These are phyloP conservation scores for Steinernema khuongi DNA, from an alignment of 1,140 invertebrate species.

Conservation along the genomic window DNA sequence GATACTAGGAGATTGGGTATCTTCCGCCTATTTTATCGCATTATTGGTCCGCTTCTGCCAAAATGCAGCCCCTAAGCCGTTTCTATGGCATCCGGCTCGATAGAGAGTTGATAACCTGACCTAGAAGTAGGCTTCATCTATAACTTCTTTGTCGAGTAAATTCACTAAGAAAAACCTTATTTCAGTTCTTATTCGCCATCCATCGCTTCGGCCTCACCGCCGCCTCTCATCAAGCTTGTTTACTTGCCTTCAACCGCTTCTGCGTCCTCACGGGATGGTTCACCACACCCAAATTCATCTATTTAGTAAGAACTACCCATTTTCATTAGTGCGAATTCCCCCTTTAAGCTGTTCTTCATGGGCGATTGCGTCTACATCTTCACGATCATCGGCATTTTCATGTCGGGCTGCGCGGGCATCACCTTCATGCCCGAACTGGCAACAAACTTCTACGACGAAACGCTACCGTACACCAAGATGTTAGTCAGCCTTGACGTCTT, in stretches of 20 bases:
- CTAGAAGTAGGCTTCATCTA: no score
- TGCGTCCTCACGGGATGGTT: neutral
- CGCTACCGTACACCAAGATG: neutral
- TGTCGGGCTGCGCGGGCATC: neutral
- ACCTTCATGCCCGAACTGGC: neutral
- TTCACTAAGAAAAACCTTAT: no score
- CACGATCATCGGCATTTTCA: neutral
- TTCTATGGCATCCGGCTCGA: no score
- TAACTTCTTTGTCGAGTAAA: no score
- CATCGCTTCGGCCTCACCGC: neutral
- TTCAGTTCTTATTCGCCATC: neutral
- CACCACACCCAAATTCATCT: neutral
- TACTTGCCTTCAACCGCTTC: slow-evolving; percentile 1
- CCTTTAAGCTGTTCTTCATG: neutral
- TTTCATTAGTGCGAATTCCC: neutral
- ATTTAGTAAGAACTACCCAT: neutral
- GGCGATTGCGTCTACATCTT: neutral
- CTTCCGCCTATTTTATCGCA: no score
- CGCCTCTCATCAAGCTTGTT: neutral
- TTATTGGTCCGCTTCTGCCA: no score
- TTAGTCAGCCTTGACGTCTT: neutral
- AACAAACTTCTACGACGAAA: neutral
- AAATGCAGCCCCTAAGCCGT: no score
- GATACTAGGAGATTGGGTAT: no score
- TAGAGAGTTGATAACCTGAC: no score